These are phyloP conservation scores for Nasonia vitripennis DNA, from an alignment of 1,140 invertebrate genomes.

Conservation along the genomic window DNA sequence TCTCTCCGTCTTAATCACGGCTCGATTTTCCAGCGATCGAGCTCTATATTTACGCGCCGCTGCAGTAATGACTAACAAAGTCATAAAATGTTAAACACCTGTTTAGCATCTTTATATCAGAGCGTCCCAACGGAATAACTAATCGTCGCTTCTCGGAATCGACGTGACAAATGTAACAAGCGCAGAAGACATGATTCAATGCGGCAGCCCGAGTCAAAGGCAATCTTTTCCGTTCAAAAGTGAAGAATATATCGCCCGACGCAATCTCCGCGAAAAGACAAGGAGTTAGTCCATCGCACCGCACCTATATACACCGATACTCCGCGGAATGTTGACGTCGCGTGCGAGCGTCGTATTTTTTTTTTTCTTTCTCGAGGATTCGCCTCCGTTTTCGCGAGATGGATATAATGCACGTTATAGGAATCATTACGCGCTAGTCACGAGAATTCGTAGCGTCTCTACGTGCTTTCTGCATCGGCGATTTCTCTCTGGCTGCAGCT, in stretches of 20 bases:
- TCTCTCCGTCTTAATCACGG: too few species aligned
- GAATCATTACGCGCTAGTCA: neutral
- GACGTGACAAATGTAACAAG: neutral
- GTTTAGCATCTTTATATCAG: slow-evolving; percentile 17
- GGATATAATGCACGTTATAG: neutral
- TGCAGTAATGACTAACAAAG: neutral
- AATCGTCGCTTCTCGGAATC: neutral
- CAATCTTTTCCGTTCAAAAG: neutral
- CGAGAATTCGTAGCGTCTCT: slow-evolving; percentile 24
- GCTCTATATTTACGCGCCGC: neutral
- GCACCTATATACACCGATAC: neutral
- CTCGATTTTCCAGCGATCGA: neutral
- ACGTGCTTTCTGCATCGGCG: slow-evolving; percentile 35
- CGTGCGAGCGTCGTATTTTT: neutral
- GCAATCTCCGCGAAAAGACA: neutral
- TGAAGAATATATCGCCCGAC: neutral
- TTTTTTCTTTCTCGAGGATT: neutral
- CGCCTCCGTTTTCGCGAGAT: neutral
- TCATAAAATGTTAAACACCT: slow-evolving; percentile 21
- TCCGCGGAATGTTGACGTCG: neutral
- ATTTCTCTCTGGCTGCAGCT: neutral
- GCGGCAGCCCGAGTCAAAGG: neutral
- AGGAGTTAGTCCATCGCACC: neutral
- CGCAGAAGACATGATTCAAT: neutral
- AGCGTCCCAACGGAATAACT: neutral